phyloP scores from a whole-genome alignment of 2,888 invertebrate genomes.

The Hydriomena furcata region DNA sequence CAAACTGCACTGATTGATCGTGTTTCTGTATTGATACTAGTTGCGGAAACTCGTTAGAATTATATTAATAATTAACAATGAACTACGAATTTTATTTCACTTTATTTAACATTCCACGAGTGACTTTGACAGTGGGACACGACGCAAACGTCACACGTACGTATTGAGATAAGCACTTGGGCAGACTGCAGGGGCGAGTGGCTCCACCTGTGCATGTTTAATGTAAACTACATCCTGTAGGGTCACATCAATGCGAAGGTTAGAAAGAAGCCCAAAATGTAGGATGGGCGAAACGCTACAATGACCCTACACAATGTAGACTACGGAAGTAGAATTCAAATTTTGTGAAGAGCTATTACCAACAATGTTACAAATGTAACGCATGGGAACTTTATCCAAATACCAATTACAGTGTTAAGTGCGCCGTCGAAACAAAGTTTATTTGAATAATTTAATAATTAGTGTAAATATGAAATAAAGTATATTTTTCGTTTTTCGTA shows the following conservation, averaged over 20 bases:
- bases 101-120: constrained; percentile 57
- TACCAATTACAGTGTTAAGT: constrained; percentile 13
- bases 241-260: constrained; percentile 53
- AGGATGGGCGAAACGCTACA: constrained; percentile 73
- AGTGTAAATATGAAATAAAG: background rate
- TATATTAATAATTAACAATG: constrained; percentile 44
- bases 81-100: constrained; percentile 52
- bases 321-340: constrained; percentile 62
- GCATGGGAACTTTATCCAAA: constrained; percentile 44
- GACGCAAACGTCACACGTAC: constrained; percentile 69
- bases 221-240: constrained; percentile 64
- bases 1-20: constrained; percentile 52
- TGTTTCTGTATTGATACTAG: constrained; percentile 37
- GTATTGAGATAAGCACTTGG: constrained; percentile 51
- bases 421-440: background rate
- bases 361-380: constrained; percentile 38
- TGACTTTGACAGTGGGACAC: constrained; percentile 69
- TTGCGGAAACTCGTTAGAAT: constrained; percentile 42
- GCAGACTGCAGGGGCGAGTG: constrained; percentile 54
- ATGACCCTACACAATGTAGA: constrained; percentile 60
- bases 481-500: too few species aligned
- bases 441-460: background rate
- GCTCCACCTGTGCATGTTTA: constrained; percentile 72
- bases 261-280: constrained; percentile 64
- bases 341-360: constrained; percentile 52